Base-by-base conservation (phyloP, 2,888 invertebrate genomes). In the Drosophila testacea region DNA sequence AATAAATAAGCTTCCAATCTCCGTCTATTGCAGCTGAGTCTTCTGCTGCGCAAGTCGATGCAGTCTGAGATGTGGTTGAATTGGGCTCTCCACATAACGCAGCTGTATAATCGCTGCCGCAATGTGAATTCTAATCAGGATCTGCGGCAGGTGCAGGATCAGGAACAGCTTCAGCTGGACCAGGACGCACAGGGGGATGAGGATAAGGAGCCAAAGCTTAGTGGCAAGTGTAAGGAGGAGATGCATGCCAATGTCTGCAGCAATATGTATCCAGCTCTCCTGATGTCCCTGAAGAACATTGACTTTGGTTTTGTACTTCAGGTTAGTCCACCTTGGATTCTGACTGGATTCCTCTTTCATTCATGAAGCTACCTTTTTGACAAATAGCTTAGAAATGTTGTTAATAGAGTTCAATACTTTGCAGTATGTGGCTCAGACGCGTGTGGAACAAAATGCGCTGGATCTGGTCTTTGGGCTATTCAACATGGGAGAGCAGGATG, bases 261-360 rank as follows among this genome's bases (percentile, higher is more conserved):
- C 83, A 97, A 97, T 88, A 95, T 96, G 11, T 96, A 95, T 87
- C 96, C 97, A 0, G 94, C 94, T 61, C 93, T 96, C 55, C 93
- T 96, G 42, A 94, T 95, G 81, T 95, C 96, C 55, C 93, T 95
- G 13, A 95, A 95, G 90, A 94, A 95, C 75, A 94, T 97, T 30
- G 95, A 96, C 4, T 94, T 96, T 52, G 95, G 95, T 0, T 94
- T 95, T 91, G 94, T 97, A 68, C 93, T 97, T 28, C 96, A 97
- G 94, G 95, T 96, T 22, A 7, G 30, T 11, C 9, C 6, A 6
- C 7, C 32, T 2, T 32, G 22, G 22, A 22, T 22, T 22, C 1
- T 3, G 3, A 6, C 32, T 32, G 32, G 32, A 1, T 7, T 2
- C 1, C 6, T 9, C 0, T n/a, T 38, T 6, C 1, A 6, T 11